Evolutionary conservation across 2,113 vertebrate species (phyloP).

Genomic region (Microtus richardsoni): DNA sequence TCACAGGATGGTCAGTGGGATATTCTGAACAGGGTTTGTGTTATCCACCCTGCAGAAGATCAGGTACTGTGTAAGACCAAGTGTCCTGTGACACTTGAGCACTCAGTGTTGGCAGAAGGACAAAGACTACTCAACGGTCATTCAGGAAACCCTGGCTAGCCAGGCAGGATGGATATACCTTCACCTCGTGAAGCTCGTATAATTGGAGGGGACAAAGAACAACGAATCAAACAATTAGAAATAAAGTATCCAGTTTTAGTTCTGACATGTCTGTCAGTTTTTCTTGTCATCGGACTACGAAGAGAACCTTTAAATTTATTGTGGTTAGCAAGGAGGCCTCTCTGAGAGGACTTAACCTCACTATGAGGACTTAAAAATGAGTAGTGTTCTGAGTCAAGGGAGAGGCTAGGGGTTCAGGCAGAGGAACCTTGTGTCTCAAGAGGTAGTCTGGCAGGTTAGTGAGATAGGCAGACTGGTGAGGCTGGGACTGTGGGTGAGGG

Average conservation of each 20-base stretch:
- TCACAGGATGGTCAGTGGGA: not conserved
- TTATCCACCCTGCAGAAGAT: not conserved
- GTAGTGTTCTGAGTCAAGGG: not conserved
- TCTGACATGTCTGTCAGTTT: not conserved
- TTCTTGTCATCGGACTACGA: not conserved
- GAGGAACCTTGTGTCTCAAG: not conserved
- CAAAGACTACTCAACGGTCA: not conserved
- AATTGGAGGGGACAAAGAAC: not conserved
- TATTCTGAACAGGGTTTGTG: not conserved
- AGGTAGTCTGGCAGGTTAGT: not conserved
- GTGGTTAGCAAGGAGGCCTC: not conserved
- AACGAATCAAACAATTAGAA: not conserved
- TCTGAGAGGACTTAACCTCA: not conserved
- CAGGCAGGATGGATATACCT: not conserved
- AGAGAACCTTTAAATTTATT: constrained; percentile 9
- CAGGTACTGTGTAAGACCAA: not conserved
- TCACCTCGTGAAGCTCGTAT: not conserved
- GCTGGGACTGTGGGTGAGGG: not conserved
- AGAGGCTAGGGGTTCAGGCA: not conserved
- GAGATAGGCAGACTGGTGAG: not conserved
- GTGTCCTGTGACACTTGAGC: not conserved
- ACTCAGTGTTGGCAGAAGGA: not conserved
- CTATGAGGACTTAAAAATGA: not conserved
- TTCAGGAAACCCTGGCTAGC: not conserved
- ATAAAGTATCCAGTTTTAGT: not conserved